phyloP scores from a whole-genome alignment of 2,113 vertebrate species.

The Glaucidium brasilianum region DNA sequence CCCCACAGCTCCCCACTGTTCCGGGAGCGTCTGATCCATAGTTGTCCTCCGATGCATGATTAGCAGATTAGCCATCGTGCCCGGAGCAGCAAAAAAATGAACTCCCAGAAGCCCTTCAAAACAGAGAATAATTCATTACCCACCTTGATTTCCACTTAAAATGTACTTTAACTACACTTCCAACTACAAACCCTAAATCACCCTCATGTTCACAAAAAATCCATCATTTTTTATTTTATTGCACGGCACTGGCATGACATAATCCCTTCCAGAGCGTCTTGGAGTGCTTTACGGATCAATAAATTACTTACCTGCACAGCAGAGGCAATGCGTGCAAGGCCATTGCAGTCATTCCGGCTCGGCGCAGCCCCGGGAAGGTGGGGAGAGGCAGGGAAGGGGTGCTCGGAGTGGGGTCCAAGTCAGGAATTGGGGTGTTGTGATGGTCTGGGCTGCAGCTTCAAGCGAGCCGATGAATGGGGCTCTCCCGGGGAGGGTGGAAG shows the following conservation, averaged over 20 bases:
- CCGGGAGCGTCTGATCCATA: constrained; percentile 13
- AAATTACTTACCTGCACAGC: constrained; percentile 79
- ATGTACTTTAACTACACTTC: constrained; percentile 82
- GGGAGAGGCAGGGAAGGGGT: background rate
- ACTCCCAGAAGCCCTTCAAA: constrained; percentile 76
- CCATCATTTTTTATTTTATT: constrained; percentile 83
- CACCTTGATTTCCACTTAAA: constrained; percentile 83
- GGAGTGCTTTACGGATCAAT: constrained; percentile 80
- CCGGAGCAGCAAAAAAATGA: constrained; percentile 73
- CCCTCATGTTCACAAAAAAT: constrained; percentile 75
- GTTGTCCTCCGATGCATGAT: constrained; percentile 66
- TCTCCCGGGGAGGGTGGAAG: background rate
- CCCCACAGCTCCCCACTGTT: background rate
- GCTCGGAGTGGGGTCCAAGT: rapidly evolving
- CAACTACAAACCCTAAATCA: constrained; percentile 81
- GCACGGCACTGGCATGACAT: constrained; percentile 73
- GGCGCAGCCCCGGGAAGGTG: background rate
- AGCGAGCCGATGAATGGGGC: background rate
- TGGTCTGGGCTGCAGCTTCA: background rate
- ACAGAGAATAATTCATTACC: constrained; percentile 81
- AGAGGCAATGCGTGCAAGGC: constrained; percentile 67
- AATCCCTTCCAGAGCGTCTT: constrained; percentile 80
- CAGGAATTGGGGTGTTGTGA: background rate
- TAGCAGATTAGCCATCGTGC: constrained; percentile 72
- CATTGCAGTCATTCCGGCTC: constrained; percentile 40